These are phyloP conservation scores for Sepioteuthis lessoniana DNA, from an alignment of 2,888 invertebrate genomes.

Conservation along the genomic window DNA sequence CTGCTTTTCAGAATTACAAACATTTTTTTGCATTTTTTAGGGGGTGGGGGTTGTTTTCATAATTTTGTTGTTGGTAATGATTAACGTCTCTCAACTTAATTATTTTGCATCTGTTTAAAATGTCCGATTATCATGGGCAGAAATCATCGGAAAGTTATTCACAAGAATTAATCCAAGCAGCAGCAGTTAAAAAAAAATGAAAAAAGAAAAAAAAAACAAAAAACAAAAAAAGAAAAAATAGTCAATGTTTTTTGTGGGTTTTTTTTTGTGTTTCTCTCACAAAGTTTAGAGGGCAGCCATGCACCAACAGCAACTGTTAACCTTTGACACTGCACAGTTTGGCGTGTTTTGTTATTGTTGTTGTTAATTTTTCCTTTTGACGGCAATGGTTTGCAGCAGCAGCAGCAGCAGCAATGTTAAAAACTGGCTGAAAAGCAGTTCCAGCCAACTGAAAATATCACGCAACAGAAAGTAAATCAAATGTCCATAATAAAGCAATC, in stretches of 20 bases:
- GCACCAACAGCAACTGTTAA: slow-evolving; percentile 33
- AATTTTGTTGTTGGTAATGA: slow-evolving; percentile 7
- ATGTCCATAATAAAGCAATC: neutral
- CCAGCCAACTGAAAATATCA: slow-evolving; percentile 11
- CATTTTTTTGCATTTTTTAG: neutral
- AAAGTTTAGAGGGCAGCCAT: slow-evolving; percentile 33
- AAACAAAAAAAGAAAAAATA: neutral
- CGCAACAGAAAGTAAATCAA: slow-evolving; percentile 36
- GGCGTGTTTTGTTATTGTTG: neutral
- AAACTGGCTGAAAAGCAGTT: neutral
- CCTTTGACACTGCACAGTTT: slow-evolving; percentile 33
- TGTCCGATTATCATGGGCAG: slow-evolving; percentile 11
- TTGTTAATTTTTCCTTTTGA: slow-evolving; percentile 10
- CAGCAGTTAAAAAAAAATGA: neutral
- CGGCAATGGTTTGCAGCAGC: neutral
- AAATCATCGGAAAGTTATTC: neutral
- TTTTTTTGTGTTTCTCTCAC: neutral
- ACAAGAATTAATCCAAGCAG: neutral
- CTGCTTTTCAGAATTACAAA: neutral
- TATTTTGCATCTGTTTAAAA: neutral
- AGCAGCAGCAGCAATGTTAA: neutral
- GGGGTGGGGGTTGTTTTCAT: neutral
- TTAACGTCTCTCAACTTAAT: neutral
- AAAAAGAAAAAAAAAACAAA: neutral
- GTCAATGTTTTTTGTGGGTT: neutral